These are phyloP conservation scores for Falco naumanni DNA, from an alignment of 2,797 vertebrate species.

Conservation along the genomic window DNA sequence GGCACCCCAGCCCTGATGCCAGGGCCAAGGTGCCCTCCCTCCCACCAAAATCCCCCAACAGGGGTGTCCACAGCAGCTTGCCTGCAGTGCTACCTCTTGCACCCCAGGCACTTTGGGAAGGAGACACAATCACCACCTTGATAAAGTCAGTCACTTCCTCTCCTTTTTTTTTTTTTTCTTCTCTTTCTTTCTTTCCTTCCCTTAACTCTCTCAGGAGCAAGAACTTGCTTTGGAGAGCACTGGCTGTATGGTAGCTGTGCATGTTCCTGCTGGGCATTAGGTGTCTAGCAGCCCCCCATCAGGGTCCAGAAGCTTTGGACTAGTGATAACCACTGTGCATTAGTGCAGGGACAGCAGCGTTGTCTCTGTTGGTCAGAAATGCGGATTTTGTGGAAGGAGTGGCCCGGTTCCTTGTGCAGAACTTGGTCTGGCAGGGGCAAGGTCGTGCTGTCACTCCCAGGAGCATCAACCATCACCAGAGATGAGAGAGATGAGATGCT, in stretches of 20 bases:
- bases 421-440: background rate
- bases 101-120: background rate
- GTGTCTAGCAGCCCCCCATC: background rate
- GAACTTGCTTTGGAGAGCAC: background rate
- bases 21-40: background rate
- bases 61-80: background rate
- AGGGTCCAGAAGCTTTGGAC: background rate
- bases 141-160: background rate
- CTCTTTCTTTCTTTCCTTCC: too few relatives aligned
- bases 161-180: background rate
- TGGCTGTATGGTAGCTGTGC: rapidly evolving
- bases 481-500: background rate
- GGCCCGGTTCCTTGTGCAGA: background rate
- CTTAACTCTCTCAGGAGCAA: background rate
- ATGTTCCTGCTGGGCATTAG: background rate
- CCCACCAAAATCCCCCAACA: background rate
- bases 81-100: background rate
- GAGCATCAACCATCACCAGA: background rate
- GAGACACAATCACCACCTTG: background rate
- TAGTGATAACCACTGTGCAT: background rate
- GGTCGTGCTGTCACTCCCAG: background rate
- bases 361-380: background rate
- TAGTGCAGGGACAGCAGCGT: background rate
- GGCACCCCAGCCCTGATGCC: background rate
- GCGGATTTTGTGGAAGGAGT: background rate